Conservation (phyloP, 2,113 vertebrate genomes). For the Excalfactoria chinensis region DNA sequence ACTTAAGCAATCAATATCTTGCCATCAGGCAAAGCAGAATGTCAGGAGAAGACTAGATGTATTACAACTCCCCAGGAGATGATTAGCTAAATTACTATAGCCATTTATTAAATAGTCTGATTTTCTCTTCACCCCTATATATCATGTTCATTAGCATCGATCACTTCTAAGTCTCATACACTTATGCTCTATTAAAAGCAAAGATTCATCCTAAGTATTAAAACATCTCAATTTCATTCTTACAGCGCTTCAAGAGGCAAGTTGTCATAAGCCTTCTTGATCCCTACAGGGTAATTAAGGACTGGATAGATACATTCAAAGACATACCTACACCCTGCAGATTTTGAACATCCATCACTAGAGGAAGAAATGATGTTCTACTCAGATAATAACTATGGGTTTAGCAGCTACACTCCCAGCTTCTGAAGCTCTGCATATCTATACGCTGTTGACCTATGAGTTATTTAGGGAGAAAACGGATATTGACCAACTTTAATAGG, state of each 20-base stretch:
- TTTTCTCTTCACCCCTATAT: constrained; percentile 67
- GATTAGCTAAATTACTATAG: constrained; percentile 78
- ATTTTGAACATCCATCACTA: neutral
- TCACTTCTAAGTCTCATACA: constrained; percentile 69
- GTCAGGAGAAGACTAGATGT: constrained; percentile 63
- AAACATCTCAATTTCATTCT: constrained; percentile 63
- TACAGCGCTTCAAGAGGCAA: neutral
- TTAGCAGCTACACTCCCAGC: neutral
- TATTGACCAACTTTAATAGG: neutral
- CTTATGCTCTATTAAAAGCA: constrained; percentile 52
- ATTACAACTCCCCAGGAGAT: constrained; percentile 71
- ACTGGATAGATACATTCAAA: neutral
- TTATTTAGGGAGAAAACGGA: neutral
- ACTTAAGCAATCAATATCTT: constrained; percentile 10
- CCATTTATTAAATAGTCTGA: constrained; percentile 73
- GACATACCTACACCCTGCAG: neutral
- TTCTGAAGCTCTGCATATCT: neutral
- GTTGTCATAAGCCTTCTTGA: neutral
- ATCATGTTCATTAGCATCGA: constrained; percentile 70
- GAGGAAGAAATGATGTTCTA: neutral
- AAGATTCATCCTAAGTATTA: constrained; percentile 34
- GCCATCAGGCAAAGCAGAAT: constrained; percentile 53
- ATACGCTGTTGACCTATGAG: neutral
- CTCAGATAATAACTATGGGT: neutral
- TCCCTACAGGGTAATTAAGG: neutral